These are phyloP conservation scores for Poicephalus gulielmi DNA, from an alignment of 2,113 vertebrate species.

Conservation along the genomic window DNA sequence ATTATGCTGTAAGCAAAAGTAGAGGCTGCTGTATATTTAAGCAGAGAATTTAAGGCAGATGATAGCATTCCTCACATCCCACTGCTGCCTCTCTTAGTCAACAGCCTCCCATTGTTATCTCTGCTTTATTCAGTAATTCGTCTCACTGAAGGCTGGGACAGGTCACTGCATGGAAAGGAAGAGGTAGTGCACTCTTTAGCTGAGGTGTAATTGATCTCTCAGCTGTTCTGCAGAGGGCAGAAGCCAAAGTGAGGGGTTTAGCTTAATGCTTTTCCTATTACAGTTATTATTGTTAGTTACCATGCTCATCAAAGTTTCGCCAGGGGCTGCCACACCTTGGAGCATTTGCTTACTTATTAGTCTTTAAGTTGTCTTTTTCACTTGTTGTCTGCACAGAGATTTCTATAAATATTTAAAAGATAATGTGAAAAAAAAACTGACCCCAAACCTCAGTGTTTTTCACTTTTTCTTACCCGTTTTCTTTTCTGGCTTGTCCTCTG, in stretches of 20 bases:
- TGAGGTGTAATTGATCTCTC: neutral
- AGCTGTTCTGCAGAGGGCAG: neutral
- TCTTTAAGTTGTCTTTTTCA: conserved; percentile 21
- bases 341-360: conserved; percentile 39
- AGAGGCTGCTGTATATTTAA: neutral
- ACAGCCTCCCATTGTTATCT: neutral
- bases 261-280: neutral
- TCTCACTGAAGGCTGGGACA: neutral
- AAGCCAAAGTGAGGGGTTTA: neutral
- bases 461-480: conserved; percentile 28
- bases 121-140: neutral
- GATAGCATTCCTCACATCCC: neutral
- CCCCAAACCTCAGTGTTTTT: neutral
- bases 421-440: neutral
- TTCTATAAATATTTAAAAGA: conserved; percentile 60
- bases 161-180: neutral
- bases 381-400: conserved; percentile 30
- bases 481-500: conserved; percentile 30
- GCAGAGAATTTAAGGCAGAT: neutral
- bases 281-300: neutral
- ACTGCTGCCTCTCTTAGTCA: neutral
- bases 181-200: neutral
- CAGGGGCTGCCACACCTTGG: conserved; percentile 26
- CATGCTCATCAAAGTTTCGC: neutral
- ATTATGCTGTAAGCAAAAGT: neutral